Base-by-base conservation (phyloP, 2,113 vertebrate genomes). In the Ochotona curzoniae region DNA sequence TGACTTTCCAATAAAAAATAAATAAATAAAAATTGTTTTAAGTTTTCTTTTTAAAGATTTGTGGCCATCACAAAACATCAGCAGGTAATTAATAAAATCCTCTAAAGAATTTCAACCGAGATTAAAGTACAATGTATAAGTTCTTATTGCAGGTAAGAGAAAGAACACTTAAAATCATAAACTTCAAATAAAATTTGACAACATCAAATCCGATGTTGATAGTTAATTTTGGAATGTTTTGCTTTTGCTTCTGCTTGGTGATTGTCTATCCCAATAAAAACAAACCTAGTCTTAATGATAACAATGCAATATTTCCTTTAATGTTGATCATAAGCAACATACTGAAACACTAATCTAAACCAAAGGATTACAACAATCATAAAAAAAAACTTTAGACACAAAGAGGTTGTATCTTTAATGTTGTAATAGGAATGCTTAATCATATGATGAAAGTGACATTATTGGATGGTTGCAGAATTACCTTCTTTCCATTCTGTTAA, bases 161-260 rank as follows among this genome's bases (percentile, higher is more conserved):
- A 83, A 81, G n/a, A 63, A 78, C 64, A 49, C 6, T n/a, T 84
- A 30, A 38, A 57, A 61, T 71, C 28, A 26, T 54, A 81, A 92
- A 67, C 49, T 28, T 84, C 79, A 88, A 38, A 70, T 8, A 57
- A 92, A 44, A 83, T 75, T 88, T 57, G 14, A 17, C 69, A 67
- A 54, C 15, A 21, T 54, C 25, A 63, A 54, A 15, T 61, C 8
- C 38, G 32, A 66, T 61, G 32, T 49, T 67, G 11, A 11, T 87
- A 54, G 63, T 63, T 76, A 51, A 44, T 73, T 92, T 87, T 67
- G 28, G 15, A 87, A 67, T 73, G 76, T 57, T 87, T 57, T 90
- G 3, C 64, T 92, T 90, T 3, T 38, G 49, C 84, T 81, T 64
- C 63, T 32, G 20, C 23, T 25, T 81, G 23, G 8, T 85, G 0